Evolutionary conservation across 2,113 vertebrate genomes (phyloP).

Genomic region (Uria aalge): DNA sequence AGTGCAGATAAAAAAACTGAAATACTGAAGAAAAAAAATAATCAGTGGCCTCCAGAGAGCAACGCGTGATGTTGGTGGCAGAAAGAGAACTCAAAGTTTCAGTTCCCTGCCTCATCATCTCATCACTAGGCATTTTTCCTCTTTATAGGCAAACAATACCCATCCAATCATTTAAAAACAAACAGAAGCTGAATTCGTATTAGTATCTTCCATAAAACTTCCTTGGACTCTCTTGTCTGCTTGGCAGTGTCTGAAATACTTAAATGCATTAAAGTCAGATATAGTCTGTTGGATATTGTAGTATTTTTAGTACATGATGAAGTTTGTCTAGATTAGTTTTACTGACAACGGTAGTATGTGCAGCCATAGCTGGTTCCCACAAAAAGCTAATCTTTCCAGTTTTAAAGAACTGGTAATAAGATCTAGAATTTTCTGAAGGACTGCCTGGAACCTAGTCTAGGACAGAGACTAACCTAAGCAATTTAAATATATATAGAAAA

Average conservation of each 20-base stretch:
- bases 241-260: neutral
- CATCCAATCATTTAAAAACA: neutral
- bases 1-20: neutral
- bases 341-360: neutral
- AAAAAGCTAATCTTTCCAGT: neutral
- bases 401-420: neutral
- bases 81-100: neutral
- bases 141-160: neutral
- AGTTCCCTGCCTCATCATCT: neutral
- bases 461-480: neutral
- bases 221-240: neutral
- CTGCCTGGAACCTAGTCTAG: neutral
- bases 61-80: neutral
- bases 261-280: neutral
- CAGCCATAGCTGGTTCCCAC: neutral
- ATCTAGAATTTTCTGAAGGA: neutral
- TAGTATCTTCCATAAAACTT: neutral
- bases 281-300: neutral
- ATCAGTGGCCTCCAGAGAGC: neutral
- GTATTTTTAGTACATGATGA: neutral
- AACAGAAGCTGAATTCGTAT: neutral
- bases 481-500: neutral
- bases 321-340: neutral
- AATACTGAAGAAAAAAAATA: neutral
- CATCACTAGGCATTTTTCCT: neutral